Base-by-base conservation (phyloP, 2,888 invertebrate genomes). In the Lepidonotus clava region DNA sequence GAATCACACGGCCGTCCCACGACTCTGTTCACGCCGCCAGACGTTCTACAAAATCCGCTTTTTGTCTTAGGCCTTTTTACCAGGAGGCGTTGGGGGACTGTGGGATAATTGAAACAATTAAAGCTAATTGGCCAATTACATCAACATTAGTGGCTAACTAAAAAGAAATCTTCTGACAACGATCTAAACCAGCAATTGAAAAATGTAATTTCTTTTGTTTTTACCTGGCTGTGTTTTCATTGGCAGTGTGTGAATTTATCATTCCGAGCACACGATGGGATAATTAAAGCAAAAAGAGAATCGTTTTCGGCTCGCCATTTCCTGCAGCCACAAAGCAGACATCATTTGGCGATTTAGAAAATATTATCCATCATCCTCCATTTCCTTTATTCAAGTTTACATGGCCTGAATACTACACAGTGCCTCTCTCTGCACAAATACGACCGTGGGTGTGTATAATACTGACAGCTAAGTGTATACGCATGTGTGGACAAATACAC, bases 101-200 rank as follows among this genome's bases (percentile, higher is more conserved):
- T 61, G 24, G 61, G 61, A 80, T 80, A 80, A 80, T 80, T 41
- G 80, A 41, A 80, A 80, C 80, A 46, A 80, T 80, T 80, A 80
- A 80, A 80, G 18, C 80, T 80, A 80, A 80, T 80, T 28, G 80
- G 46, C 24, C 46, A 21, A 80, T 80, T 80, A 80, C 32, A 80
- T 80, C 80, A 41, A 41, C 80, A 80, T 80, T 80, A 80, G 80
- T 46, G 32, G n/a, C 80, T 80, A 80, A 24, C 46, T 80, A 11
- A 80, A 80, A 41, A 8, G 46, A 6, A 80, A 21, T 80, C 5
- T 24, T 76, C 36, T 76, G 76, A 36, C 76, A 40, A 40, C 21
- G 76, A 76, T 76, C 76, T 36, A 76, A 76, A 76, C 76, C 34
- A 76, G 38, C 76, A 38, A 36, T 40, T 40, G 40, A 76, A 21